Base-by-base conservation (phyloP, 2,888 invertebrate species). In the Dioctria linearis region DNA sequence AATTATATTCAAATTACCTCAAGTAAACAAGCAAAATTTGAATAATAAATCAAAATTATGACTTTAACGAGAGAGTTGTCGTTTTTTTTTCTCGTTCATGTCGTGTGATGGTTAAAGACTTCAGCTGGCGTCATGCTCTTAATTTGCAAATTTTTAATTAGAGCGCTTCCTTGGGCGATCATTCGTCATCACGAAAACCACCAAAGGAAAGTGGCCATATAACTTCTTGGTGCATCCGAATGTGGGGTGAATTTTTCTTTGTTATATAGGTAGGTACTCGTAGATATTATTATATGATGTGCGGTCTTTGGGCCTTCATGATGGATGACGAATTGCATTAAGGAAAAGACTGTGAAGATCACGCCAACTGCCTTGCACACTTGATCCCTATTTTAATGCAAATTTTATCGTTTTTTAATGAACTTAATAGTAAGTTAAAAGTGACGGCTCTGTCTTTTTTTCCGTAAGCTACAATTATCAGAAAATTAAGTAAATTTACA, bases 381-480 rank as follows among this genome's bases (percentile, higher is more conserved):
- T 73, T 59, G 73, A 13, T 39, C 8, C 11, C 76, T n/a, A 49
- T 11, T 65, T 37, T 46, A 51, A 78, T 78, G 78, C 78, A 65
- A 78, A 78, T 78, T 78, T 78, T 65, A 78, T 78, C 37, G 78
- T 63, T 51, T 63, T 65, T 65, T 78, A 78, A 78, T 78, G 63
- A 78, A 76, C 43, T 61, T 63, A 71, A 54, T 43, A 2, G 13
- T n/a, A 43, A 43, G 11, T 13, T 59, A 42, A 73, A 57, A 73
- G 73, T 73, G 73, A 73, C 59, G 54, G 42, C 39, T n/a, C 49
- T 69, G 51, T 69, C 69, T 51, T 39, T 25, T 25, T 25, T 49
- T 25, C 51, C 69, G 3, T 73, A 42, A 42, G 42, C 43, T 25
- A 42, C 42, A 73, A 73, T 73, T 73, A 43, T 40, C 51, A 73